Conservation (phyloP, 1,140 invertebrate genomes). For the Thaumetopoea pityocampa region DNA sequence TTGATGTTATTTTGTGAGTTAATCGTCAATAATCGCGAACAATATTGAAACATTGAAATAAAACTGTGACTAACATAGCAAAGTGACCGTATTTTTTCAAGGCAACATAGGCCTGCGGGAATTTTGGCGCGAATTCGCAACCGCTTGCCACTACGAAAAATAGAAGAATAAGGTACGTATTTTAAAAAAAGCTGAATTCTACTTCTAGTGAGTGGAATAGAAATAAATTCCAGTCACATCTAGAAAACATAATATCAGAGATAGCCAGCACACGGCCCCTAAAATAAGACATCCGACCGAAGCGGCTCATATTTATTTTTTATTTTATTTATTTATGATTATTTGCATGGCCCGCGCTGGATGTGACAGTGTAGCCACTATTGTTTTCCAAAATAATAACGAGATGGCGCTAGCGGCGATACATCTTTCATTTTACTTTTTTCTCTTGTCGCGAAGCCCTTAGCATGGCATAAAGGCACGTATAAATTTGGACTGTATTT, state of each 20-base stretch:
- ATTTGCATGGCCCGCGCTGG: constrained; percentile 71
- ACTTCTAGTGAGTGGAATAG: background rate
- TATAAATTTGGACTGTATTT: constrained; percentile 41
- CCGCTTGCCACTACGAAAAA: background rate
- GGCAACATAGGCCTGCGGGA: no score
- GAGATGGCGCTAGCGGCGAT: constrained; percentile 59
- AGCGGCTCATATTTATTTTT: constrained; percentile 68
- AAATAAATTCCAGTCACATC: constrained; percentile 22
- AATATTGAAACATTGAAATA: no score
- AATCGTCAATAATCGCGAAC: no score
- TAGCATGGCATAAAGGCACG: constrained; percentile 25
- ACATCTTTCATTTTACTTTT: constrained; percentile 35
- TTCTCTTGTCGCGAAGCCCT: constrained; percentile 53
- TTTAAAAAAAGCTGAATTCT: background rate
- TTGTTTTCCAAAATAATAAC: constrained; percentile 74
- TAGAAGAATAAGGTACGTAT: background rate
- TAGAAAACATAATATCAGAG: constrained; percentile 20
- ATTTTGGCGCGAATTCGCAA: no score
- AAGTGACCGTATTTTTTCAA: no score
- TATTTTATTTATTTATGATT: constrained; percentile 73
- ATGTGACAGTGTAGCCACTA: constrained; percentile 69
- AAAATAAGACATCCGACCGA: constrained; percentile 64
- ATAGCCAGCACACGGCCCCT: constrained; percentile 36
- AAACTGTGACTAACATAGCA: no score
- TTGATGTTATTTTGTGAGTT: no score